Evolutionary conservation across 2,797 vertebrate genomes (phyloP), one percentile per base, ranked within the genome.

Genomic region (Galaxias olidus): DNA sequence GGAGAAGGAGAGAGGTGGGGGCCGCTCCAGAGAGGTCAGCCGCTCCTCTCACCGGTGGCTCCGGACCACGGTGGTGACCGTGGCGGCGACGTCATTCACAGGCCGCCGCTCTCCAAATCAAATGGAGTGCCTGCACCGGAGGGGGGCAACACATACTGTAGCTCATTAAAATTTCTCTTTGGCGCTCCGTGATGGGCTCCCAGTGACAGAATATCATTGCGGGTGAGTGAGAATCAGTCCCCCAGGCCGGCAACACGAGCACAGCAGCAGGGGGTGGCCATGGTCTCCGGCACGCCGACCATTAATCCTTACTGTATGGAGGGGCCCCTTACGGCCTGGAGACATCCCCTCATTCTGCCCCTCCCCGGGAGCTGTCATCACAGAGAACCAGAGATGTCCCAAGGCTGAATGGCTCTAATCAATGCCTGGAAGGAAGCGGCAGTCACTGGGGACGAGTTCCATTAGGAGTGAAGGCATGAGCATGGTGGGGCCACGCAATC

Each of bases 91-190:
- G 59, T 68, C 69, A 81, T 83, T 79, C 71, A 73, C 69, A 65
- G 68, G 73, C 74, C 46, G 68, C 69, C 59, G 56, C 69, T 81
- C 82, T 79, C 77, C 65, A 81, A 86, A 79, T 82, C 61, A 74
- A 82, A 82, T 72, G 70, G 63, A 75, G 54, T 43, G 53, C 40
- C 11, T 48, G 61, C 46, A 17, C 12, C 72, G 76, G 75, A 77
- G 62, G 71, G 86, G 81, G 84, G 78, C 75, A 71, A 84, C 77
- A 66, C 80, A 82, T 82, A 86, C 75, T 79, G 80, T 69, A 74
- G 71, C 83, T 89, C 86, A 87, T 88, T 89, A 86, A 84, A 87
- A 86, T 83, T 76, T 80, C 75, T 80, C 65, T 83, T 78, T 78
- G 61, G 68, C 81, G 78, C 71, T 79, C 67, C 77, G 80, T 87